phyloP scores from a whole-genome alignment of 1,140 invertebrate genomes.

The Metopolophium dirhodum region DNA sequence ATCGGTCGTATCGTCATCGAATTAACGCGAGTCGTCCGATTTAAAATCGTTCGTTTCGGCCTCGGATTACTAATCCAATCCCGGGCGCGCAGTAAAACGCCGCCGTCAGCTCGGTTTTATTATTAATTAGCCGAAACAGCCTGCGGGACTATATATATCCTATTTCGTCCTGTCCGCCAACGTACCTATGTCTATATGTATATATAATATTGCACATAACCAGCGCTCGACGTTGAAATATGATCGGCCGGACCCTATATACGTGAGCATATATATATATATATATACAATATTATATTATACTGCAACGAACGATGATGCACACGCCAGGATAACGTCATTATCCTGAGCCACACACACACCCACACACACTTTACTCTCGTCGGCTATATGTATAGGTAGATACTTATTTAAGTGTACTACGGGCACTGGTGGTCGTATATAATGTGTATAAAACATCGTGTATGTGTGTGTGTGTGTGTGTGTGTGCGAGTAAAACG shows the following conservation, averaged over 20 bases:
- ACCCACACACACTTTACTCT: not conserved
- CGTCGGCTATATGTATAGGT: not conserved
- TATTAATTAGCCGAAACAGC: constrained; percentile 43
- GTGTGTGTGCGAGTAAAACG: not conserved
- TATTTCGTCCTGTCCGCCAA: constrained; percentile 13
- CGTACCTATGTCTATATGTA: not conserved
- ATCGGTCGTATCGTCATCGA: not conserved
- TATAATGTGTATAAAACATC: not conserved
- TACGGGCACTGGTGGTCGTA: not conserved
- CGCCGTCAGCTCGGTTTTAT: constrained; percentile 18
- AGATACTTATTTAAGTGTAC: not conserved
- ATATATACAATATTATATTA: not conserved
- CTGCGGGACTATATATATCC: constrained; percentile 5
- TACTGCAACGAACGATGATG: not conserved
- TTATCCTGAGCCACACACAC: not conserved
- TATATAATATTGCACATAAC: not conserved
- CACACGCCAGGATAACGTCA: constrained; percentile 44
- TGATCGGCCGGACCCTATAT: not conserved
- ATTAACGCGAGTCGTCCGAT: constrained; percentile 19
- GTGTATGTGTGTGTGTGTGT: too few species aligned
- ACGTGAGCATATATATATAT: not conserved
- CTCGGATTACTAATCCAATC: constrained; percentile 34
- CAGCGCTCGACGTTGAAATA: not conserved
- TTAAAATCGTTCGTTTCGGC: not conserved
- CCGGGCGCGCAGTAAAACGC: not conserved